These are phyloP conservation scores for Diaphora mendica DNA, from an alignment of 2,888 invertebrate genomes.

Conservation along the genomic window DNA sequence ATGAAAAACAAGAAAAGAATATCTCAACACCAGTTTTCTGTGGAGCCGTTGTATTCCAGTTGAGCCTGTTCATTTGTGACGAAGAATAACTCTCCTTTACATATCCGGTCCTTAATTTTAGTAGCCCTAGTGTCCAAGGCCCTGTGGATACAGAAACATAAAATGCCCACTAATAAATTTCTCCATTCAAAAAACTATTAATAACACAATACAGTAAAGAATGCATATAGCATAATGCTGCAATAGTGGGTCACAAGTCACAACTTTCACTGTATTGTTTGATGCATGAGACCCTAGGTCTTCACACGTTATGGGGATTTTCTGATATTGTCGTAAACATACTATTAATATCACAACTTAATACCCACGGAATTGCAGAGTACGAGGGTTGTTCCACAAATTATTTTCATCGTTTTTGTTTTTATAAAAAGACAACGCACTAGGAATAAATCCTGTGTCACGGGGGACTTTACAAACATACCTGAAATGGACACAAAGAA, in stretches of 20 bases:
- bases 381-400: not conserved
- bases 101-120: no score
- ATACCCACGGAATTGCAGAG: not conserved
- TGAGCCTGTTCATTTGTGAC: no score
- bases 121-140: no score
- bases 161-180: not conserved
- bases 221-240: slow-evolving; percentile 16
- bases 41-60: no score
- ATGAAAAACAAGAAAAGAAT: no score
- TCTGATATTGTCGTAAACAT: slow-evolving; percentile 17
- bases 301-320: slow-evolving; percentile 18
- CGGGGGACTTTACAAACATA: no score
- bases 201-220: slow-evolving; percentile 1
- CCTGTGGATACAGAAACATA: not conserved
- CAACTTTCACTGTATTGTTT: slow-evolving; percentile 29
- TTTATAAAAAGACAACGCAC: no score
- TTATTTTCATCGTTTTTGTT: no score
- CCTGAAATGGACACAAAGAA: no score
- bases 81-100: no score
- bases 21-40: no score
- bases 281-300: slow-evolving; percentile 3
- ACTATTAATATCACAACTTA: not conserved
- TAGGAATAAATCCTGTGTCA: no score
- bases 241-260: slow-evolving; percentile 12
- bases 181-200: slow-evolving; percentile 9